phyloP scores from a whole-genome alignment of 2,113 vertebrate species.

The Nasalis larvatus region DNA sequence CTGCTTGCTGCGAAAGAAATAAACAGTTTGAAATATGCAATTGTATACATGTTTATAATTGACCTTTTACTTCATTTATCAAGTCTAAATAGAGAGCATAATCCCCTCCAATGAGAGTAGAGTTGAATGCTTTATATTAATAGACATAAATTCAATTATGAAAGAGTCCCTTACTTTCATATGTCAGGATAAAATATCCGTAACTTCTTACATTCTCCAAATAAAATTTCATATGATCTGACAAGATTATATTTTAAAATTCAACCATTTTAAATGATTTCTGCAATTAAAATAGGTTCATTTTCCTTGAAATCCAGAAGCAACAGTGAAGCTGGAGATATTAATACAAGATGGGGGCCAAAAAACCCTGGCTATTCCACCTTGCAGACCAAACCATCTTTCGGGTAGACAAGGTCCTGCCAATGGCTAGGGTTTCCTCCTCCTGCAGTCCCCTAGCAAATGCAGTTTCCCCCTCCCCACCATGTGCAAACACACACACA shows the following conservation, averaged over 20 bases:
- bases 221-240: neutral
- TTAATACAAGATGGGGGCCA: neutral
- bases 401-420: neutral
- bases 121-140: neutral
- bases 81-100: neutral
- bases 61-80: neutral
- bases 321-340: neutral
- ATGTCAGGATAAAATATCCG: neutral
- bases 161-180: neutral
- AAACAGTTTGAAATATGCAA: neutral
- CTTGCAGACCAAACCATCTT: neutral
- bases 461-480: neutral
- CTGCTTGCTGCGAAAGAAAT: neutral
- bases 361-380: neutral
- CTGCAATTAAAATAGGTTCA: neutral
- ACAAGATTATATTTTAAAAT: neutral
- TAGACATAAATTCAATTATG: neutral
- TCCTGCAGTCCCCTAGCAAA: neutral
- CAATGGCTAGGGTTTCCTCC: neutral
- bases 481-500: neutral
- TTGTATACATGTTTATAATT: neutral
- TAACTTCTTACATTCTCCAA: neutral
- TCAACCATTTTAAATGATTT: neutral
- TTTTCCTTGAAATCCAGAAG: neutral
- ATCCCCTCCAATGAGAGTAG: neutral